Evolutionary conservation across 2,888 invertebrate genomes (phyloP).

Genomic region (Pyrrhosoma nymphula): DNA sequence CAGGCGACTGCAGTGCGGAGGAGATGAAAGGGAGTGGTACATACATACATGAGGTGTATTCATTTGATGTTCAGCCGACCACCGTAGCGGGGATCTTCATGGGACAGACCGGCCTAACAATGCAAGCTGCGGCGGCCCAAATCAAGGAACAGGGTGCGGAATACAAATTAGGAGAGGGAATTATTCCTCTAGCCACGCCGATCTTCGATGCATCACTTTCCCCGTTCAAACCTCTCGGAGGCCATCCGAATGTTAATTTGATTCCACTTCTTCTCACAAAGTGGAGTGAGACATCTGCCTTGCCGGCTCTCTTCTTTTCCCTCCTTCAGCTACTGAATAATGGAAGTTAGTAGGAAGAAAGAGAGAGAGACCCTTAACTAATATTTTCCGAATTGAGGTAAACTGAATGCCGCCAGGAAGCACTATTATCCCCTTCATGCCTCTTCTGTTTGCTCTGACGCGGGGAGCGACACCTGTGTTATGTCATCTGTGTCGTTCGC

Average conservation of each 20-base stretch:
- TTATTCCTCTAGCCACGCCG: slow-evolving; percentile 19
- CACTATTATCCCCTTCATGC: not conserved
- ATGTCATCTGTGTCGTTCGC: slow-evolving; percentile 51
- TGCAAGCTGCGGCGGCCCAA: not conserved
- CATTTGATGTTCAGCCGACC: not conserved
- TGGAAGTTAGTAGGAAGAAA: not conserved
- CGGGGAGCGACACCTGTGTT: slow-evolving; percentile 35
- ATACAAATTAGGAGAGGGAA: slow-evolving; percentile 13
- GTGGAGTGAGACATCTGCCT: slow-evolving; percentile 58
- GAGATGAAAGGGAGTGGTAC: not conserved
- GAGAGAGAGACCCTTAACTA: slow-evolving; percentile 21
- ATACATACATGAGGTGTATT: not conserved
- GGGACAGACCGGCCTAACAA: not conserved
- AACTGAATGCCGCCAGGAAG: not conserved
- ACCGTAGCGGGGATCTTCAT: not conserved
- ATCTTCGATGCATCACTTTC: slow-evolving; percentile 22
- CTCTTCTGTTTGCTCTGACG: not conserved
- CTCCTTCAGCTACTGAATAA: not conserved
- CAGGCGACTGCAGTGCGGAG: not conserved
- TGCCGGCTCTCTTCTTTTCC: not conserved
- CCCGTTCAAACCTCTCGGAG: not conserved
- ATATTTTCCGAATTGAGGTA: slow-evolving; percentile 37
- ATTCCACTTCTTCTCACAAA: not conserved
- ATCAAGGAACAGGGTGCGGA: not conserved
- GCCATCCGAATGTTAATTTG: slow-evolving; percentile 16